A percentile compares a stretch with the other conserved stretches of the same genome.
These are phyloP conservation scores for Aurelia aurita complex sp. Pacific DNA, from an alignment of 30 jellyfish, hydroid and myxozoan species.

Conservation along the genomic window DNA sequence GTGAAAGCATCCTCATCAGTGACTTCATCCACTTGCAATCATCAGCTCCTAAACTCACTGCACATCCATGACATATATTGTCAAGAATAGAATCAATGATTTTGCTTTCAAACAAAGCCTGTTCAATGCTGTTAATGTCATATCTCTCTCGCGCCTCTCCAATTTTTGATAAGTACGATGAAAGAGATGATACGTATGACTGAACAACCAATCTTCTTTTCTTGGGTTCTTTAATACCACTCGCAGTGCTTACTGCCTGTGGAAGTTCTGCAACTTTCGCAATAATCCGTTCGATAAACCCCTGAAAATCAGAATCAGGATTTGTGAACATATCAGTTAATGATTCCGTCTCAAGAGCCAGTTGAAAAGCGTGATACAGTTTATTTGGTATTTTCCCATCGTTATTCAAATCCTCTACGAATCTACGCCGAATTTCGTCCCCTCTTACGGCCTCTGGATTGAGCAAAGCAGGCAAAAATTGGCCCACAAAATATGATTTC, in stretches of 20 bases:
- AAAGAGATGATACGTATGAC: conserved; percentile 28
- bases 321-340: background rate
- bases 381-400: conserved; percentile 55
- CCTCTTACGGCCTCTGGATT: conserved; percentile 29
- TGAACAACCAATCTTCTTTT: conserved; percentile 11
- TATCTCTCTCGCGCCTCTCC: background rate
- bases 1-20: background rate
- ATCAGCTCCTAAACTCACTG: background rate
- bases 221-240: conserved; percentile 5
- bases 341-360: conserved; percentile 27
- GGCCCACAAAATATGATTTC: conserved; percentile 46
- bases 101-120: background rate
- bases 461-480: conserved; percentile 60
- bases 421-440: conserved; percentile 34
- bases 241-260: background rate
- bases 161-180: conserved; percentile 17
- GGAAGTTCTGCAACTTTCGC: conserved; percentile 45
- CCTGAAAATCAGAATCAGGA: background rate
- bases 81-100: conserved; percentile 29
- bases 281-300: conserved; percentile 11
- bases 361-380: conserved; percentile 12
- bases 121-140: background rate
- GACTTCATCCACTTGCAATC: conserved; percentile 17
- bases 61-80: conserved; percentile 29
- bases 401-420: conserved; percentile 21